Evolutionary conservation across 1,140 invertebrate species (phyloP).

Genomic region (Propsilocerus akamusi): DNA sequence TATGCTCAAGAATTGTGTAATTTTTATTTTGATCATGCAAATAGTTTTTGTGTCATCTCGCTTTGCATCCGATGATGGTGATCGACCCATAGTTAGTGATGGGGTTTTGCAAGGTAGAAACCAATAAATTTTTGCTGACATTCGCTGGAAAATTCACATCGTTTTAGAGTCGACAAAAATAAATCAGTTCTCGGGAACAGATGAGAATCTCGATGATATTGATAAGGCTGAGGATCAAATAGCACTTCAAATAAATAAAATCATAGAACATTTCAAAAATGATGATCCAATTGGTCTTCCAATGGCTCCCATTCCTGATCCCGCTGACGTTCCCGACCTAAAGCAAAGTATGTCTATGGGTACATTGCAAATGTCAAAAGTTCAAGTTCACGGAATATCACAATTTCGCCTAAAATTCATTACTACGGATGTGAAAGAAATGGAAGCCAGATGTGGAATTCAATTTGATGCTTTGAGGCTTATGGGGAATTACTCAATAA

Average conservation of each 20-base stretch:
- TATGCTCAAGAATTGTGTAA: too few species aligned
- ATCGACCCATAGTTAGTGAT: too few species aligned
- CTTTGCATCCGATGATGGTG: too few species aligned
- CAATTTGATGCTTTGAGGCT: slow-evolving; percentile 47
- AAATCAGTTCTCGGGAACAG: neutral
- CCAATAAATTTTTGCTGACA: too few species aligned
- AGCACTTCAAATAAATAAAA: slow-evolving; percentile 43
- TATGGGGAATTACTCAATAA: slow-evolving; percentile 54
- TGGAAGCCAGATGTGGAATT: slow-evolving; percentile 38
- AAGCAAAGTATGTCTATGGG: slow-evolving; percentile 48
- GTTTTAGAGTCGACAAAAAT: too few species aligned
- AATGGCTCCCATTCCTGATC: slow-evolving; percentile 54
- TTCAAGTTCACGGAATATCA: slow-evolving; percentile 51
- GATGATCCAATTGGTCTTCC: slow-evolving; percentile 59
- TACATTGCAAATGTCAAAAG: slow-evolving; percentile 48
- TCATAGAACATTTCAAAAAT: slow-evolving; percentile 68
- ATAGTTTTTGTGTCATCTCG: too few species aligned
- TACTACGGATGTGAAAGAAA: slow-evolving; percentile 39
- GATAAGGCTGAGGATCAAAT: slow-evolving; percentile 42
- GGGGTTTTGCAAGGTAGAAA: too few species aligned
- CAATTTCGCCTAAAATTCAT: slow-evolving; percentile 55
- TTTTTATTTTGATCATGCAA: too few species aligned
- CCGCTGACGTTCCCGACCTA: slow-evolving; percentile 57
- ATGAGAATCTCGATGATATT: neutral
- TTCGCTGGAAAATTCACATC: too few species aligned